These are phyloP conservation scores for Paralvinella palmiformis DNA, from an alignment of 1,140 invertebrate genomes.

Conservation along the genomic window DNA sequence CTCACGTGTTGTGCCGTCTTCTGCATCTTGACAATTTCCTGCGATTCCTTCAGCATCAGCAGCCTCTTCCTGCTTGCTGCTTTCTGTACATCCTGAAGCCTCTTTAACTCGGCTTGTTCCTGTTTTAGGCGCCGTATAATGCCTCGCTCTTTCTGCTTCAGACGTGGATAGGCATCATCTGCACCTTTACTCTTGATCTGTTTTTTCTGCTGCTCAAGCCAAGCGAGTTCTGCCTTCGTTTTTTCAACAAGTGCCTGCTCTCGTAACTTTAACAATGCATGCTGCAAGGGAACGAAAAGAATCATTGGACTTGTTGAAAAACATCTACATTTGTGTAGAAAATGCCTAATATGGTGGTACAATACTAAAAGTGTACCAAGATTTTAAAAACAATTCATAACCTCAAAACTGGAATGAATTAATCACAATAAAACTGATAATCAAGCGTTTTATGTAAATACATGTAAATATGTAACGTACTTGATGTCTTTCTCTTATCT, in stretches of 20 bases:
- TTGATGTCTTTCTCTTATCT: constrained; percentile 45
- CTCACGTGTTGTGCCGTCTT: constrained; percentile 23
- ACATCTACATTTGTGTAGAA: constrained; percentile 3
- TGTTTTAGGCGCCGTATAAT: constrained; percentile 52
- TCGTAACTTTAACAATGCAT: constrained; percentile 53
- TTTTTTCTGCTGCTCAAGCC: constrained; percentile 55
- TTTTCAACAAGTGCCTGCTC: constrained; percentile 58
- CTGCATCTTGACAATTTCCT: constrained; percentile 35
- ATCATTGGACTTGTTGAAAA: too few relatives aligned
- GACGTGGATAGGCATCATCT: constrained; percentile 54
- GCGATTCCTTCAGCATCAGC: constrained; percentile 40
- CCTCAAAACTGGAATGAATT: too few relatives aligned
- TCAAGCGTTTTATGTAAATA: not conserved
- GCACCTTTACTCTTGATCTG: constrained; percentile 42
- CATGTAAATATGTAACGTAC: constrained; percentile 19
- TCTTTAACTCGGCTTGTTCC: constrained; percentile 56
- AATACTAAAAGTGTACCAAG: too few relatives aligned
- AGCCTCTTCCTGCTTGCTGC: constrained; percentile 41
- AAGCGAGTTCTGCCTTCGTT: constrained; percentile 55
- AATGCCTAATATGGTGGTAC: constrained; percentile 2
- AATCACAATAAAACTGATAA: too few relatives aligned
- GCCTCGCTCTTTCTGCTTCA: constrained; percentile 56
- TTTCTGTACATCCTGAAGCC: constrained; percentile 44
- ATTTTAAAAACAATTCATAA: not conserved
- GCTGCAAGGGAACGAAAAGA: too few relatives aligned